These are phyloP conservation scores for Apoda limacodes DNA, from an alignment of 2,888 invertebrate species.

Conservation along the genomic window DNA sequence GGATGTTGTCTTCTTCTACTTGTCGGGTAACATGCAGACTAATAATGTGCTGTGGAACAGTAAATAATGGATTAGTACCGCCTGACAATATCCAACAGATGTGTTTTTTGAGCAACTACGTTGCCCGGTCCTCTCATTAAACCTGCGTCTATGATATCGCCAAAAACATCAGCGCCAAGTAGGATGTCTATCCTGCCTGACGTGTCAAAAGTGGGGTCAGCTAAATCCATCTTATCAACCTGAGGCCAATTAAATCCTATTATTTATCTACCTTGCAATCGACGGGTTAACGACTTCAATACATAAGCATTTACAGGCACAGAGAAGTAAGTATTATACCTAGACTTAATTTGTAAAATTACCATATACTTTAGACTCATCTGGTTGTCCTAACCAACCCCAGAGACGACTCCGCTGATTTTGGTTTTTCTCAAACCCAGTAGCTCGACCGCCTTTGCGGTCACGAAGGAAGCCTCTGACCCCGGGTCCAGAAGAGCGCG, in stretches of 20 bases:
- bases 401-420: constrained; percentile 18
- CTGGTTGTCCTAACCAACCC: constrained; percentile 17
- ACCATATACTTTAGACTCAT: constrained; percentile 16
- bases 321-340: constrained; percentile 6
- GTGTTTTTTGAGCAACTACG: constrained; percentile 19
- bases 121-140: constrained; percentile 14
- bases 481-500: constrained; percentile 20
- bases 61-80: too few species aligned
- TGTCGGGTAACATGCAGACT: too few species aligned
- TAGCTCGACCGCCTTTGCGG: constrained; percentile 15
- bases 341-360: constrained; percentile 8
- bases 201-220: constrained; percentile 13
- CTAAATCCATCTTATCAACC: constrained; percentile 13
- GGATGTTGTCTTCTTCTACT: constrained; percentile 16
- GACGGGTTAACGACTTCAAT: constrained; percentile 14
- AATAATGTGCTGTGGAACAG: constrained; percentile 12
- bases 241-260: constrained; percentile 11
- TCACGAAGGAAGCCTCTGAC: constrained; percentile 20
- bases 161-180: constrained; percentile 19
- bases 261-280: constrained; percentile 12
- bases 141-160: constrained; percentile 20
- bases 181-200: constrained; percentile 15
- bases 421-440: constrained; percentile 13
- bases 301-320: constrained; percentile 15
- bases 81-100: constrained; percentile 17